These are phyloP conservation scores for Oxytorus armatus DNA, from an alignment of 2,888 invertebrate genomes.

Conservation along the genomic window DNA sequence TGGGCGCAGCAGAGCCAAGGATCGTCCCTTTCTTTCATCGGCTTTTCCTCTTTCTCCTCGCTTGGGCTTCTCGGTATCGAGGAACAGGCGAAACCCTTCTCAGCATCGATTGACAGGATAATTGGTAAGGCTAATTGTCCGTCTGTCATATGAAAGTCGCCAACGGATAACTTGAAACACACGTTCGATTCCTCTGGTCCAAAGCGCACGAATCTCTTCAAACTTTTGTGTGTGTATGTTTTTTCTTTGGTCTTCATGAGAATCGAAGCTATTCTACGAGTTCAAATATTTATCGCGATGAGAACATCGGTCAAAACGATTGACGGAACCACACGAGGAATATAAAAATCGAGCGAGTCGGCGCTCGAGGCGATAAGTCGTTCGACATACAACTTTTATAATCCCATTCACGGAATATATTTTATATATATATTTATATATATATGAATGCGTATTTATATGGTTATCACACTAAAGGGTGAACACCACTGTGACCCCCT, in stretches of 20 bases:
- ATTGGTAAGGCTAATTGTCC: slow-evolving; percentile 69
- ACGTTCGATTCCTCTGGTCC: neutral
- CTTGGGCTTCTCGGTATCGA: slow-evolving; percentile 9
- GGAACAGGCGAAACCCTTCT: slow-evolving; percentile 47
- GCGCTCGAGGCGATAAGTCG: slow-evolving; percentile 27
- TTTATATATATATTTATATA: neutral
- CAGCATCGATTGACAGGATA: slow-evolving; percentile 67
- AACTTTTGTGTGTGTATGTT: neutral
- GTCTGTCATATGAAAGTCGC: slow-evolving; percentile 48
- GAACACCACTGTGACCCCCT: too few species aligned
- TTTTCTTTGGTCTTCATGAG: neutral
- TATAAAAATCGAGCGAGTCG: neutral
- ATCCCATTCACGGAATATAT: slow-evolving; percentile 24
- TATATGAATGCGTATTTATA: neutral
- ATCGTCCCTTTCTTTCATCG: slow-evolving; percentile 28
- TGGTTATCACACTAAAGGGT: neutral
- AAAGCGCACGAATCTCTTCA: neutral
- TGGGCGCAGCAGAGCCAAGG: slow-evolving; percentile 9
- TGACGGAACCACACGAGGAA: slow-evolving; percentile 1
- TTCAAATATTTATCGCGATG: neutral
- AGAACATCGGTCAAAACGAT: slow-evolving; percentile 16
- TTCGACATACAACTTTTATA: slow-evolving; percentile 16
- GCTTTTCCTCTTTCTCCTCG: neutral
- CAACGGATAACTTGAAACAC: slow-evolving; percentile 24
- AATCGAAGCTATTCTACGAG: slow-evolving; percentile 5